These are phyloP conservation scores for Caenorhabditis zanzibari DNA, from an alignment of 2,888 invertebrate species.

Conservation along the genomic window DNA sequence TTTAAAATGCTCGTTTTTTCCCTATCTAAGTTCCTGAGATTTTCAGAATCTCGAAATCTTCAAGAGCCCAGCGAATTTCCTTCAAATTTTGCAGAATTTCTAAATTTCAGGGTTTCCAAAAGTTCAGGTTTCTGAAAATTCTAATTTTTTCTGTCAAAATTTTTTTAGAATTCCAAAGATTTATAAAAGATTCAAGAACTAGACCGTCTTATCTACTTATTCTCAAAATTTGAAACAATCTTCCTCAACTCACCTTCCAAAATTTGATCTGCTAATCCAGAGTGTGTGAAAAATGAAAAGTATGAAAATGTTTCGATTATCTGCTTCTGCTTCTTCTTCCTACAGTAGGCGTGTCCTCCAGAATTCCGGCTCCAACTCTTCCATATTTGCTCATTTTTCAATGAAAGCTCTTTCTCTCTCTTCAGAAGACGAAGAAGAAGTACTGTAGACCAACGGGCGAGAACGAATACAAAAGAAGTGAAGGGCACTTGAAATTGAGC, in stretches of 20 bases:
- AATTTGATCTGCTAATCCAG: background rate
- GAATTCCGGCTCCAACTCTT: background rate
- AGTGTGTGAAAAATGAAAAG: background rate
- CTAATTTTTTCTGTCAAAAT: too few relatives aligned
- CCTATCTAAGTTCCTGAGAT: too few relatives aligned
- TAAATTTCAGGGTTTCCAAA: too few relatives aligned
- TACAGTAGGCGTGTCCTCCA: background rate
- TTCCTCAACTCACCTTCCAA: background rate
- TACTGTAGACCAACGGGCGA: background rate
- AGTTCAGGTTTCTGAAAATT: too few relatives aligned
- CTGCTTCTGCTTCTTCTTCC: background rate
- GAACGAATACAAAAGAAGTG: background rate
- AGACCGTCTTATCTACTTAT: too few relatives aligned
- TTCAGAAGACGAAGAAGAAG: background rate
- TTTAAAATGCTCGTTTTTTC: too few relatives aligned
- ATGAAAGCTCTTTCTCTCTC: too few relatives aligned
- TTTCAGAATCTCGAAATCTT: too few relatives aligned
- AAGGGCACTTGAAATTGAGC: background rate
- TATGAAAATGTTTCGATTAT: constrained; percentile 11
- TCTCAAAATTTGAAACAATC: background rate
- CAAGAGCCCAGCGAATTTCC: too few relatives aligned
- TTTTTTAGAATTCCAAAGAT: too few relatives aligned
- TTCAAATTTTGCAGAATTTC: too few relatives aligned
- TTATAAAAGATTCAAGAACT: too few relatives aligned
- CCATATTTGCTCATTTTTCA: background rate